These are phyloP conservation scores for Ladona fulva DNA, from an alignment of 1,140 invertebrate species.

Conservation along the genomic window DNA sequence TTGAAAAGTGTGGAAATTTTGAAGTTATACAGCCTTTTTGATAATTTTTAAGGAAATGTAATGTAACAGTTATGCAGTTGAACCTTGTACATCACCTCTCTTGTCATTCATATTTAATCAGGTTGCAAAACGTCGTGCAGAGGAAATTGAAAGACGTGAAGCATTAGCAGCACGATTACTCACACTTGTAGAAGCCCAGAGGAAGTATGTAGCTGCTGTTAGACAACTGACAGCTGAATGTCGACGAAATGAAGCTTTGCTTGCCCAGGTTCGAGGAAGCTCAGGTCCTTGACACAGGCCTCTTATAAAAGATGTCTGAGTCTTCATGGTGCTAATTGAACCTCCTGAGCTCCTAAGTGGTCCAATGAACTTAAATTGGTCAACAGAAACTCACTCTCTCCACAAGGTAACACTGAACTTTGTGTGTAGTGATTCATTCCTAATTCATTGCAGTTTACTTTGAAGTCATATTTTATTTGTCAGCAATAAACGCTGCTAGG, in stretches of 20 bases:
- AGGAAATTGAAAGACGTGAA: slow-evolving; percentile 41
- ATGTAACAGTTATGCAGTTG: too few species aligned
- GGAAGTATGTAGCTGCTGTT: slow-evolving; percentile 75
- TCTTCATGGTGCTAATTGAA: neutral
- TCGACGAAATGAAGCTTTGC: slow-evolving; percentile 52
- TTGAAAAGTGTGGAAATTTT: too few species aligned
- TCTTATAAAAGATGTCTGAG: neutral
- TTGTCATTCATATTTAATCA: slow-evolving; percentile 17
- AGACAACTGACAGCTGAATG: slow-evolving; percentile 68
- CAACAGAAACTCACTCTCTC: too few species aligned
- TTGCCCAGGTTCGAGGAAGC: slow-evolving; percentile 31
- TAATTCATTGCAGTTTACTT: too few species aligned
- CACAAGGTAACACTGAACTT: too few species aligned
- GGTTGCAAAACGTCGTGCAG: slow-evolving; percentile 28
- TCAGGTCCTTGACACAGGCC: slow-evolving; percentile 11
- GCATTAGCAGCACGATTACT: slow-evolving; percentile 40
- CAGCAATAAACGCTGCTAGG: too few species aligned
- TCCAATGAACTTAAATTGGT: neutral
- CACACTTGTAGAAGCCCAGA: slow-evolving; percentile 64
- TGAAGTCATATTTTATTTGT: too few species aligned
- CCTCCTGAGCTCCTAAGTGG: neutral
- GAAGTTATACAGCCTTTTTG: too few species aligned
- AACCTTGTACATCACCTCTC: too few species aligned
- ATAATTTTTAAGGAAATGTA: too few species aligned
- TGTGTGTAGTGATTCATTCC: too few species aligned